Evolutionary conservation across 2,797 vertebrate species (phyloP).

Genomic region (Cirrhinus mrigala): DNA sequence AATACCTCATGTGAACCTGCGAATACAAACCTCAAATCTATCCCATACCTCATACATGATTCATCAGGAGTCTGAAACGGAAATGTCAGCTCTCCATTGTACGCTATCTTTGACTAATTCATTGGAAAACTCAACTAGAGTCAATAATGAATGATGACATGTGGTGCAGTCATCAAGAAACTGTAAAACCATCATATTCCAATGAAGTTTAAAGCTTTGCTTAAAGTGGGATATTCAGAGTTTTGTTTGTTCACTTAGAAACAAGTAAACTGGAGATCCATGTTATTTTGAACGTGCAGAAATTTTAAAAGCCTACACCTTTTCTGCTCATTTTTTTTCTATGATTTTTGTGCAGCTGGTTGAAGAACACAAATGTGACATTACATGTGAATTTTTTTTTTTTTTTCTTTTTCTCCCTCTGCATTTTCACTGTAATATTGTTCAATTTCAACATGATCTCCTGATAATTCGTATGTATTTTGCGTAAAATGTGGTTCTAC

Average conservation of each 20-base stretch:
- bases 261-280: not conserved
- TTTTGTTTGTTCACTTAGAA: not conserved
- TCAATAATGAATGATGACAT: slow-evolving; percentile 67
- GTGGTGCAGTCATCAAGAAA: slow-evolving; percentile 43
- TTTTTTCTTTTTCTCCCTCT: no score
- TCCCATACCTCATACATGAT: slow-evolving; percentile 63
- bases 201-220: not conserved
- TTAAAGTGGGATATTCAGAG: not conserved
- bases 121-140: slow-evolving; percentile 61
- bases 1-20: not conserved
- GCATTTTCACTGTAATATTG: no score
- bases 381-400: not conserved
- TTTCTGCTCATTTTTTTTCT: not conserved
- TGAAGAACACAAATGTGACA: not conserved
- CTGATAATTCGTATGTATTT: no score
- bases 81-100: slow-evolving; percentile 73
- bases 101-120: slow-evolving; percentile 70
- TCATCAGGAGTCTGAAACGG: slow-evolving; percentile 62
- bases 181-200: not conserved
- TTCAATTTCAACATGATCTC: no score
- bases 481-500: no score
- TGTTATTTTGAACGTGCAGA: not conserved
- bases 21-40: not conserved
- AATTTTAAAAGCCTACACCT: not conserved
- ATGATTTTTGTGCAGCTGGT: no score